Base-by-base conservation (phyloP, 2,797 vertebrate species). In the Pipistrellus pygmaeus region DNA sequence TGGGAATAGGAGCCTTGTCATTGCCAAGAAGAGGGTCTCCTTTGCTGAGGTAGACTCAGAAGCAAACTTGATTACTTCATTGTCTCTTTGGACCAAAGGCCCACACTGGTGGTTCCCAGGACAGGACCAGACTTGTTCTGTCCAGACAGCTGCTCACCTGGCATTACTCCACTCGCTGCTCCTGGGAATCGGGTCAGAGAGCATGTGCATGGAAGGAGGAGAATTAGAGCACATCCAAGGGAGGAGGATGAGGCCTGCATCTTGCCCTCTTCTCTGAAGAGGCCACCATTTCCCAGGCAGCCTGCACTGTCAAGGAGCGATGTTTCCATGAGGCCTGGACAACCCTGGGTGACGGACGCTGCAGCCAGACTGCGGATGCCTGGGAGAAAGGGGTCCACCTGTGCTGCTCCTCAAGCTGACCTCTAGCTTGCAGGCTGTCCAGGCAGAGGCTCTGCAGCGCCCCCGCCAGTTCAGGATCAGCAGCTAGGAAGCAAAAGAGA, bases 401-500 rank as follows among this genome's bases (percentile, higher is more conserved):
- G 15, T 30, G 30, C 30, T 53, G 73, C 84, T 69, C 44, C 48
- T 88, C 11, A 20, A 30, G 25, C n/a, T 44, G 57, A 55, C 32
- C 57, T 84, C 44, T 14, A 83, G 73, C 27, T 11, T 18, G 8
- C 3, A n/a, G 17, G n/a, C 83, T 25, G 21, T 57, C 15, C 69
- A 60, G 53, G 44, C 0, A 48, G 82, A 69, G 72, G 53, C 75
- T 55, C 25, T 3, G 10, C 84, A 62, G 62, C 23, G 18, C 53
- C 18, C 51, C 18, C 2, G 13, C 46, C 71, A 72, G 68, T 23
- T 94, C 38, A 35, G 7, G 18, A n/a, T 44, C 60, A 23, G n/a
- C 68, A 76, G 7, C 30, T 83, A 44, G 88, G 55, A 71, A 53
- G 27, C 35, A 81, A 93, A 84, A 64, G 55, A 84, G 72, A 86